phyloP scores from a whole-genome alignment of 2,113 vertebrate genomes.

The Chauna torquata region DNA sequence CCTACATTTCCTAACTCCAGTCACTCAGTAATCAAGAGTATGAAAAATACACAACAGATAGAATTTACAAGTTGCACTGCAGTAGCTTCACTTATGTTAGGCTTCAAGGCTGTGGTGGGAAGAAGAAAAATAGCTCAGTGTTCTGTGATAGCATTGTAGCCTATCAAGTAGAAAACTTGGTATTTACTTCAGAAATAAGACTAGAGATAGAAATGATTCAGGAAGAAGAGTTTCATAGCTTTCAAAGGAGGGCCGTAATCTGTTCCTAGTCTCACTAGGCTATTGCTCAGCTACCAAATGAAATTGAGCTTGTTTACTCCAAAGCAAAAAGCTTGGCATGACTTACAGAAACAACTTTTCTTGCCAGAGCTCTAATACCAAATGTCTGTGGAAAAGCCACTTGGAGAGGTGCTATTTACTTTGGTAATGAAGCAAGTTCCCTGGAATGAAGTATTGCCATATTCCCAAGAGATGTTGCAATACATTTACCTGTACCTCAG shows the following conservation, averaged over 20 bases:
- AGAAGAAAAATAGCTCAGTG: not conserved
- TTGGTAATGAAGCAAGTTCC: conserved; percentile 33
- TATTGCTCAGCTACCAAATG: not conserved
- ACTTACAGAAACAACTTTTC: conserved; percentile 38
- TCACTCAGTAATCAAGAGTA: no score
- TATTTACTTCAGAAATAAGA: not conserved
- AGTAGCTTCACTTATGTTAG: not conserved
- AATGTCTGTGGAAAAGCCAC: conserved; percentile 25
- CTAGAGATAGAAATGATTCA: not conserved
- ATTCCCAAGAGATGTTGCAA: conserved; percentile 39
- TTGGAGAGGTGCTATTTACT: conserved; percentile 25
- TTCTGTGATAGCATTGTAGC: accelerated
- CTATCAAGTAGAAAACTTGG: not conserved
- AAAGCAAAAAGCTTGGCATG: conserved; percentile 47
- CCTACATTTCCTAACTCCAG: not conserved
- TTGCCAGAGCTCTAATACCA: conserved; percentile 18
- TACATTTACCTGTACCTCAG: not conserved
- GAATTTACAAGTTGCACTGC: not conserved
- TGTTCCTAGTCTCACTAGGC: not conserved
- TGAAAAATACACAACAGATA: not conserved
- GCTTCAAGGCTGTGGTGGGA: not conserved
- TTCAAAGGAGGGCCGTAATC: not conserved
- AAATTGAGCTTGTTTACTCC: conserved; percentile 51
- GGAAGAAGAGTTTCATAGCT: not conserved
- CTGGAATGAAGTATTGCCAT: conserved; percentile 46